Conservation (phyloP, 2,797 vertebrate genomes). For the Sebastes cheni region DNA sequence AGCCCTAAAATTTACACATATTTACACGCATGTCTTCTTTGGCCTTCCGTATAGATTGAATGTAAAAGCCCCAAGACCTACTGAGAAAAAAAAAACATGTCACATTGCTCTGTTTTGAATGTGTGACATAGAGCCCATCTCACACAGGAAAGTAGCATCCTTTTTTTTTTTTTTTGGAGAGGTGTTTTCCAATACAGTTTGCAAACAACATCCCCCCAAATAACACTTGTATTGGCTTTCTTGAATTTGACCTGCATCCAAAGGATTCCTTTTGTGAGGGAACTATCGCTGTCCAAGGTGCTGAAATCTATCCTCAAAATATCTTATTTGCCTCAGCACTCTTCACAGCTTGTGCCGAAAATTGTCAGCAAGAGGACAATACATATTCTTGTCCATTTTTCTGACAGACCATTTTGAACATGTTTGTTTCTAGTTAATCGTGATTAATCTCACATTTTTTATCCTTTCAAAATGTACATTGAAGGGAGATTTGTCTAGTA, state of each 20-base stretch:
- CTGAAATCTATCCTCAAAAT: slow-evolving; percentile 15
- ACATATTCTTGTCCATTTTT: not conserved
- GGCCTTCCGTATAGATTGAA: not conserved
- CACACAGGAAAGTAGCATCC: not conserved
- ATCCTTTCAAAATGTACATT: too few relatives aligned
- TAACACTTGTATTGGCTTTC: not conserved
- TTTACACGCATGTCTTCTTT: not conserved
- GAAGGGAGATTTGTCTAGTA: too few relatives aligned
- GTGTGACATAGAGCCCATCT: not conserved
- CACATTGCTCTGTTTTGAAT: not conserved
- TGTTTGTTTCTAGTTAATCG: too few relatives aligned
- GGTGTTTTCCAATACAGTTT: not conserved
- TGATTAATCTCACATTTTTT: too few relatives aligned
- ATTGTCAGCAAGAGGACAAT: not conserved
- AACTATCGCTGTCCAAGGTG: slow-evolving; percentile 19
- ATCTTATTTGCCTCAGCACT: not conserved
- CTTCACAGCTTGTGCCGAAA: slow-evolving; percentile 21
- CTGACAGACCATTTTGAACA: not conserved
- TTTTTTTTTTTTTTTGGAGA: not conserved
- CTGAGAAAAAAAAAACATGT: not conserved
- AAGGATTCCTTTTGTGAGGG: slow-evolving; percentile 1
- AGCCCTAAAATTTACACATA: not conserved
- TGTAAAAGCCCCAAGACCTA: not conserved
- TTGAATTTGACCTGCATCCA: not conserved
- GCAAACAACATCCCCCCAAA: not conserved